Evolutionary conservation across 64 coral and sea anemone species (phyloP), one percentile per base, ranked within the genome.

Genomic region (Montipora sp.): DNA sequence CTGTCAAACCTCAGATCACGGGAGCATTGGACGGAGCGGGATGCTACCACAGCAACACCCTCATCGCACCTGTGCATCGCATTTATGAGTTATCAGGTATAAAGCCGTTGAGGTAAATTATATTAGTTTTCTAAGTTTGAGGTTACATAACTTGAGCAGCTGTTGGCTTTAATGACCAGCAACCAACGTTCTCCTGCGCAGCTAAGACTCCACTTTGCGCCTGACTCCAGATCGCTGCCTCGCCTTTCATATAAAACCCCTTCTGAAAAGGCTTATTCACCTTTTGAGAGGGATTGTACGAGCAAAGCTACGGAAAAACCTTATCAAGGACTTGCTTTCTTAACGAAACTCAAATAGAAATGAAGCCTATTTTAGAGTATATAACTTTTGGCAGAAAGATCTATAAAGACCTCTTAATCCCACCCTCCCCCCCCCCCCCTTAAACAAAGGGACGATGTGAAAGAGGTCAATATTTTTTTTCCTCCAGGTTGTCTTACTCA

Each of bases 21-120:
- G 51, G 53, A n/a, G 87, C 75, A 75, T 89, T 75, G 24, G 87
- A 89, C 61, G 75, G 87, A 47, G 74, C 87, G 36, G 87, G 87
- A 75, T 89, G 74, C 77, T 89, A 79, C 87, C 57, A 61, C 23
- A 89, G 77, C 74, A 89, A 89, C 57, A 89, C 77, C 13, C 74
- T 89, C 74, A 78, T 63, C 59, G 59, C 59, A 63, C 59, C 59
- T 63, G 3, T 5, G 59, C 59, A 14, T 63, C 59, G n/a, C n/a
- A n/a, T n/a, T n/a, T n/a, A n/a, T n/a, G n/a, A n/a, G n/a, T n/a
- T n/a, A n/a, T n/a, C n/a, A n/a, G n/a, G n/a, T n/a, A n/a, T n/a
- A n/a, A n/a, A n/a, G n/a, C n/a, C n/a, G n/a, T n/a, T n/a, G n/a
- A n/a, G n/a, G n/a, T n/a, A n/a, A n/a, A n/a, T n/a, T n/a, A n/a